Evolutionary conservation across 2,888 invertebrate genomes (phyloP).

Genomic region (Cantharis flavilabris): DNA sequence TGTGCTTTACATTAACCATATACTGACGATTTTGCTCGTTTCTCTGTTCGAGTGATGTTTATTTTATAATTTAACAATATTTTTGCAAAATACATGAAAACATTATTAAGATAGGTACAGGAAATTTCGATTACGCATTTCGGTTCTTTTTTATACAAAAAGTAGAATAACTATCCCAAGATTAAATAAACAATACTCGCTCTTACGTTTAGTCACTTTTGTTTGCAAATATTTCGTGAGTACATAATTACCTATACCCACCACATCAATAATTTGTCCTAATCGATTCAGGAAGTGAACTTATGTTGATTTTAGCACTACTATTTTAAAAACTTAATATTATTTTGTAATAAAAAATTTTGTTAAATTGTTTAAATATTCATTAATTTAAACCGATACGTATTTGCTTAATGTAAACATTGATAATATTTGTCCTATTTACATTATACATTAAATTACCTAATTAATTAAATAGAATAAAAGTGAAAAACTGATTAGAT

Average conservation of each 20-base stretch:
- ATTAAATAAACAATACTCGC: background rate
- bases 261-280: background rate
- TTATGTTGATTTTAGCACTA: background rate
- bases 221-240: background rate
- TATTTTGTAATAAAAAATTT: background rate
- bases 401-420: background rate
- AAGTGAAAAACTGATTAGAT: background rate
- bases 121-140: too few relatives aligned
- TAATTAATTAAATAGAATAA: background rate
- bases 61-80: too few relatives aligned
- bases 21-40: too few relatives aligned
- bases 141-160: background rate
- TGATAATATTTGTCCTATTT: background rate
- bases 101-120: too few relatives aligned
- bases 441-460: background rate
- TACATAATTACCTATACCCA: background rate
- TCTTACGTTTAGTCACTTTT: background rate
- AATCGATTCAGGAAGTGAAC: background rate
- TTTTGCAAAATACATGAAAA: too few relatives aligned
- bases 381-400: background rate
- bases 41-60: too few relatives aligned
- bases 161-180: background rate
- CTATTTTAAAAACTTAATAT: background rate
- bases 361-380: background rate
- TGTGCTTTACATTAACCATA: too few relatives aligned